Conservation (phyloP, 2,113 vertebrate species). For the Rhabdornis inornatus region DNA sequence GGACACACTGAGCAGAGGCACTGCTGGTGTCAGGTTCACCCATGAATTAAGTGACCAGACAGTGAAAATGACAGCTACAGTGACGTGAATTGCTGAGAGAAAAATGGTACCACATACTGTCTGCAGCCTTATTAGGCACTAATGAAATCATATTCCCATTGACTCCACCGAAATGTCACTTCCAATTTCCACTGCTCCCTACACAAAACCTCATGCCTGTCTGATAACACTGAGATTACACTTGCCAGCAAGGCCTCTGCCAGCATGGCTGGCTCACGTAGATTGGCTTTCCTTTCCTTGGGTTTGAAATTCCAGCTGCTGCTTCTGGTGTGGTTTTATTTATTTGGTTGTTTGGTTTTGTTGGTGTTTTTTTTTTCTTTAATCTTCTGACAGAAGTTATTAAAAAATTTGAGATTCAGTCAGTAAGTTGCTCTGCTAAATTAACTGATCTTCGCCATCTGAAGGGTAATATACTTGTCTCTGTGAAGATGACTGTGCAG, state of each 20-base stretch:
- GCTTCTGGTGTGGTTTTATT: neutral
- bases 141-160: slow-evolving; percentile 55
- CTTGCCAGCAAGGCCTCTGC: neutral
- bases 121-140: slow-evolving; percentile 35
- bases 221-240: neutral
- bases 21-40: slow-evolving; percentile 2
- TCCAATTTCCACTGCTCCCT: slow-evolving; percentile 48
- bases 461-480: neutral
- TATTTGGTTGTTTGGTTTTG: neutral
- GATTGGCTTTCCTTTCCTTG: neutral
- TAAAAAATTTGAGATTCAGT: neutral
- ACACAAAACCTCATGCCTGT: slow-evolving; percentile 15
- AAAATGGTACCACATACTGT: slow-evolving; percentile 34
- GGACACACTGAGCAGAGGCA: neutral
- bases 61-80: slow-evolving; percentile 32
- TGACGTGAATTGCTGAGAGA: slow-evolving; percentile 48
- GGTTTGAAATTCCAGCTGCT: neutral
- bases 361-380: neutral
- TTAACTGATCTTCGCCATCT: neutral
- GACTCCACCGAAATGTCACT: slow-evolving; percentile 24
- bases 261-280: neutral
- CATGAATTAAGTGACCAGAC: slow-evolving; percentile 29
- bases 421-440: neutral
- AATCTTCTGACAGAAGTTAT: neutral
- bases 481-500: neutral